Evolutionary conservation across 2,113 vertebrate genomes (phyloP).

Genomic region (Equus przewalskii): DNA sequence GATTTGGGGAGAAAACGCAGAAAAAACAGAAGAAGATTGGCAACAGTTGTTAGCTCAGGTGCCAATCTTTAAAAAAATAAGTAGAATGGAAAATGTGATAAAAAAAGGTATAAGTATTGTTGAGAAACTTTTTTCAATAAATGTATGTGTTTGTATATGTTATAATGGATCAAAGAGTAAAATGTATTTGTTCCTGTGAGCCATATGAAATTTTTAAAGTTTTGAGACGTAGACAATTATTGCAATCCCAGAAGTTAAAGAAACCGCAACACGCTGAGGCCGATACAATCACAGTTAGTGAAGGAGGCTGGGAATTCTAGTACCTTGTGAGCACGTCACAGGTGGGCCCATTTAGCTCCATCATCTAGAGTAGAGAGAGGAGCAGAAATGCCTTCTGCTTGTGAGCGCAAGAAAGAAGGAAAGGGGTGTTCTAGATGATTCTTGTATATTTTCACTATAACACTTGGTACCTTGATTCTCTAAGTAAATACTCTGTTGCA

Average conservation of each 20-base stretch:
- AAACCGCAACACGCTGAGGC: neutral
- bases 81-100: neutral
- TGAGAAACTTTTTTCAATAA: neutral
- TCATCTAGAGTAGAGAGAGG: neutral
- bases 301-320: neutral
- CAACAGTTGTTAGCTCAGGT: too few relatives aligned
- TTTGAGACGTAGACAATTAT: neutral
- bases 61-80: neutral
- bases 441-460: neutral
- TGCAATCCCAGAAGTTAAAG: neutral
- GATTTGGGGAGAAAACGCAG: too few relatives aligned
- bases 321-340: neutral
- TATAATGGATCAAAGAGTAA: slow-evolving; percentile 35
- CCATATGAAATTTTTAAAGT: slow-evolving; percentile 7
- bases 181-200: neutral
- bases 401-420: neutral
- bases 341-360: neutral
- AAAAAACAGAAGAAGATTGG: too few relatives aligned
- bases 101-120: neutral
- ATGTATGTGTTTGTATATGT: neutral
- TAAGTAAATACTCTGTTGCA: neutral
- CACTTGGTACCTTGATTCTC: neutral
- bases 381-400: neutral
- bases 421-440: neutral
- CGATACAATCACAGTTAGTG: neutral